Percentiles rank a stretch among this genome's conserved stretches.
Evolutionary conservation across 2,888 invertebrate species (phyloP).

Genomic region (Diloba caeruleocephala): DNA sequence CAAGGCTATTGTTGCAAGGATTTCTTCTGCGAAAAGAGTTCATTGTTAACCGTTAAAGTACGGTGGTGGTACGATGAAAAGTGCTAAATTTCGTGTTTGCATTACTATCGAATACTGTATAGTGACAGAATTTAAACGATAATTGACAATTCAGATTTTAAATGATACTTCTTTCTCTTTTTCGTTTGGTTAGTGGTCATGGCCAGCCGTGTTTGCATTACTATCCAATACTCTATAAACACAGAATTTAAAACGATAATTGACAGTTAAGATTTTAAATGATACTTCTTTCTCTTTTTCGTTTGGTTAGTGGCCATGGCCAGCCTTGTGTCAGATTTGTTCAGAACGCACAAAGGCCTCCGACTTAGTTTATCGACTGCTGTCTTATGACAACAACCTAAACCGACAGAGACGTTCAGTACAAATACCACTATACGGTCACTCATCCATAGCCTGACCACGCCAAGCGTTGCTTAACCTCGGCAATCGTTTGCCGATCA

Average conservation of each 20-base stretch:
- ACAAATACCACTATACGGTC: too few species aligned
- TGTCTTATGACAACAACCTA: too few species aligned
- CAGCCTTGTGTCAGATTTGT: too few species aligned
- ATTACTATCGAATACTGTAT: slow-evolving; percentile 11
- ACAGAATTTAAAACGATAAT: slow-evolving; percentile 13
- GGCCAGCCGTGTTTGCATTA: slow-evolving; percentile 23
- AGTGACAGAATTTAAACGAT: slow-evolving; percentile 9
- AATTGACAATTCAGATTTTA: slow-evolving; percentile 6
- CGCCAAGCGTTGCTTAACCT: too few species aligned
- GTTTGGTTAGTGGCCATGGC: too few species aligned
- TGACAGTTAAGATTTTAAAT: slow-evolving; percentile 2
- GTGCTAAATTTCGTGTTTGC: slow-evolving; percentile 10
- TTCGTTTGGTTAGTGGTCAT: too few species aligned
- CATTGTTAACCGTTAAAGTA: slow-evolving; percentile 28
- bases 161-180: slow-evolving; percentile 1
- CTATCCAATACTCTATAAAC: slow-evolving; percentile 4
- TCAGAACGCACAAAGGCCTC: too few species aligned
- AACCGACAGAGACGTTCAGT: too few species aligned
- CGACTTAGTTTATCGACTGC: too few species aligned
- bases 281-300: slow-evolving; percentile 1
- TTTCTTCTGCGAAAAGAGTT: slow-evolving; percentile 38
- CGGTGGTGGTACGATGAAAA: slow-evolving; percentile 10
- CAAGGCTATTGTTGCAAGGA: slow-evolving; percentile 45
- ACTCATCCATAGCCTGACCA: too few species aligned
- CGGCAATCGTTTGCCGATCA: too few species aligned